A percentile compares a stretch with the other conserved stretches of the same genome.
Evolutionary conservation across 2,797 vertebrate species (phyloP).

Genomic region (Dendrocincla tyrannina): DNA sequence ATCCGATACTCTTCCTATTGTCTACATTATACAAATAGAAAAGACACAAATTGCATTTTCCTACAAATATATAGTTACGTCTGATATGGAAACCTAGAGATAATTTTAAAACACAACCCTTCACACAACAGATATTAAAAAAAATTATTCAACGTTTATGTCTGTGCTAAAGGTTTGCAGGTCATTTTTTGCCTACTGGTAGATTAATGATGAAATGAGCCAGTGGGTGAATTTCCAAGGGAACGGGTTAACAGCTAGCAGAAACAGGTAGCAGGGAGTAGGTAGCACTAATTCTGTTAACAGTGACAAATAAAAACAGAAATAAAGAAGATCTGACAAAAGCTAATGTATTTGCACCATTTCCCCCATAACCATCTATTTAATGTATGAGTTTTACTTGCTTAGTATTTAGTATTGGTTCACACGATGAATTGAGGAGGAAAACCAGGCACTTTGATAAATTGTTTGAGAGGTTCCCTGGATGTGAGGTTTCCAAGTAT

Average conservation of each 20-base stretch:
- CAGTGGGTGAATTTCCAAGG: not conserved
- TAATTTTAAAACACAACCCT: not conserved
- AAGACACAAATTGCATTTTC: not conserved
- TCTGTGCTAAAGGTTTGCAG: not conserved
- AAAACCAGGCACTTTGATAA: not conserved
- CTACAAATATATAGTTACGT: not conserved
- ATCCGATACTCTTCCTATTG: not conserved
- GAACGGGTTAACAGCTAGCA: slow-evolving; percentile 28
- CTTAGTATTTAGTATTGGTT: not conserved
- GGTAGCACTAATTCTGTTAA: slow-evolving; percentile 26
- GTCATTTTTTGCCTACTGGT: not conserved
- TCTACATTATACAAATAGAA: not conserved
- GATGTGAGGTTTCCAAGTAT: not conserved
- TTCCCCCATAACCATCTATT: not conserved
- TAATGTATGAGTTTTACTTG: not conserved
- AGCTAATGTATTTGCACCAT: not conserved
- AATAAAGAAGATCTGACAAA: slow-evolving; percentile 15
- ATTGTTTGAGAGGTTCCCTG: not conserved
- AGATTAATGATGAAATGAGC: not conserved
- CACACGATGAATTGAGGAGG: rapidly evolving
- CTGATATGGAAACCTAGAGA: not conserved
- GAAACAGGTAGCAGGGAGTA: not conserved
- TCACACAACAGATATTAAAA: not conserved
- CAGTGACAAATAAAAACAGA: slow-evolving; percentile 30
- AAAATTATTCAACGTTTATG: not conserved